Conservation (phyloP, 2,888 invertebrate species). For the Horisme vitalbata region DNA sequence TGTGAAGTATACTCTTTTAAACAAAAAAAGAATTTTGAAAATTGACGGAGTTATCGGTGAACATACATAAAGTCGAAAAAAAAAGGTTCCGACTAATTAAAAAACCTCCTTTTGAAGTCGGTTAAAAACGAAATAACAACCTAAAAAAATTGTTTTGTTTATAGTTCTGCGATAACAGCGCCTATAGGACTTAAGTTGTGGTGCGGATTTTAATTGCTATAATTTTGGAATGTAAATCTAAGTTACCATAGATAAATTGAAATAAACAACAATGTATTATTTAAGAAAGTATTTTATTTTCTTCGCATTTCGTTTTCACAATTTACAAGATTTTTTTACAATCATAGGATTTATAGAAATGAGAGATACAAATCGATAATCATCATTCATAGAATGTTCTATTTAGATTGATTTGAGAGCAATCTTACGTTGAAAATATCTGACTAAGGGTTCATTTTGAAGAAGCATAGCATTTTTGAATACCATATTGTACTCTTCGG, state of each 20-base stretch:
- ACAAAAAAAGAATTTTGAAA: no score
- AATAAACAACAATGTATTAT: background rate
- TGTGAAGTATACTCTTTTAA: no score
- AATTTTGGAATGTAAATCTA: no score
- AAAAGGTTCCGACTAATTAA: no score
- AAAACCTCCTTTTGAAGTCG: no score
- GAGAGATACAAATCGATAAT: conserved; percentile 48
- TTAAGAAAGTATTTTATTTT: conserved; percentile 21
- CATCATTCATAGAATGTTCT: conserved; percentile 80
- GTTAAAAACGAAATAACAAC: no score
- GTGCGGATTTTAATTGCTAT: no score
- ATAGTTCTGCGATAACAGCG: no score
- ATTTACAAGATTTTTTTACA: conserved; percentile 15
- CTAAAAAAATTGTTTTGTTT: no score
- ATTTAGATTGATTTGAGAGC: conserved; percentile 65
- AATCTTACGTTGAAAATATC: conserved; percentile 57
- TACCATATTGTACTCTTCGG: background rate
- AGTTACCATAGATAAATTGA: background rate
- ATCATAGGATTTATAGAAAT: background rate
- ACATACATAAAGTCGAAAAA: no score
- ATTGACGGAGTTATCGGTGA: no score
- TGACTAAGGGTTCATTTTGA: conserved; percentile 52
- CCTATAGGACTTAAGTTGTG: no score
- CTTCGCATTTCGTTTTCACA: conserved; percentile 14
- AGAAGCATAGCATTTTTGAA: conserved; percentile 8